Evolutionary conservation across 2,888 invertebrate species (phyloP), one percentile per base, ranked within the genome.

Genomic region (Blastobasis adustella): DNA sequence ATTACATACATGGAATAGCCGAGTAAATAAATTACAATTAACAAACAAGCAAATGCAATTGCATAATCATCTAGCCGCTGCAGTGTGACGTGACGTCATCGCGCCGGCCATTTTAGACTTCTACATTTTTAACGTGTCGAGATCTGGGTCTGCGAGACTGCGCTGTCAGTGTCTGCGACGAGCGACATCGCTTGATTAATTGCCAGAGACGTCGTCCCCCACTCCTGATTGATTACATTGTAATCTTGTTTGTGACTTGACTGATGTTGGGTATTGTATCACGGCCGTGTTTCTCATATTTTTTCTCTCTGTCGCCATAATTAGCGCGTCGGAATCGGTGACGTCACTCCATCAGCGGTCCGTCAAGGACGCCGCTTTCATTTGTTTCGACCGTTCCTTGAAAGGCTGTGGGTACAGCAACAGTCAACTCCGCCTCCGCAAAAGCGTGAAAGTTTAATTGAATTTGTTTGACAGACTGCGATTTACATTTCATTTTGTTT

Each of bases 191-290:
- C 69, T 81, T 83, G 85, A 86, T 85, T 84, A 83, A 85, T 85
- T 79, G 78, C 73, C 62, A 64, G 46, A 66, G 68, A 73, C 73
- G 70, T 72, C 66, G 67, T 67, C 66, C 67, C 63, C 64, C 59
- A 58, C 64, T 55, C 55, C 74, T 85, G 87, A 86, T 86, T 84
- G 85, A 86, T 87, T 79, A 77, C 81, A 74, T 71, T 81, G 80
- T 83, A 82, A 85, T 84, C 81, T 82, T 84, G 82, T 85, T 85
- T 82, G 79, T 76, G 81, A 83, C 79, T 80, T 80, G 82, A 82
- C 77, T 73, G 78, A 82, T 81, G 80, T 70, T 67, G 61, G 64
- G 67, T 67, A 70, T 76, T 77, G 73, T 77, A 70, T 72, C 74
- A 72, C 61, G 60, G 65, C 65, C 63, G 58, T 68, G 67, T 70